Conservation (phyloP, 2,888 invertebrate species). For the Prenolepis imparis region DNA sequence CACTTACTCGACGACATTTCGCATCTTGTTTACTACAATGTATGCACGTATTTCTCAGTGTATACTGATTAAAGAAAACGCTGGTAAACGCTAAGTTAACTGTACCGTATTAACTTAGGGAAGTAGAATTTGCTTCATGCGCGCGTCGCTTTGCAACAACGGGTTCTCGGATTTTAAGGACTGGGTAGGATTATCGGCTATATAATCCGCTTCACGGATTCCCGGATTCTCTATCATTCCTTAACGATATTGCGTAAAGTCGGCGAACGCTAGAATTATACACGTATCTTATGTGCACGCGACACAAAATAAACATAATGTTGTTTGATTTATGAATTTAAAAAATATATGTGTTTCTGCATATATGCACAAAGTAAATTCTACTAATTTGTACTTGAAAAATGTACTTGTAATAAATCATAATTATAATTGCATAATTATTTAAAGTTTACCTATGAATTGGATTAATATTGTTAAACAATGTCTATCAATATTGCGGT, state of each 20-base stretch:
- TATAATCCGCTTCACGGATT: slow-evolving; percentile 17
- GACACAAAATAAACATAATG: not conserved
- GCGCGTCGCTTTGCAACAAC: slow-evolving; percentile 18
- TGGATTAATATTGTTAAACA: not conserved
- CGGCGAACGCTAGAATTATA: slow-evolving; percentile 14
- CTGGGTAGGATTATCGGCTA: slow-evolving; percentile 1
- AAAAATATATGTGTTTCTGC: not conserved
- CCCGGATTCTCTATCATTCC: slow-evolving; percentile 17
- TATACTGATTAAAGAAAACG: slow-evolving; percentile 12
- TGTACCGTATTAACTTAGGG: slow-evolving; percentile 13
- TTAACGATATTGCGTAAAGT: slow-evolving; percentile 15
- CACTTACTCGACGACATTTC: slow-evolving; percentile 51
- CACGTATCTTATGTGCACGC: not conserved
- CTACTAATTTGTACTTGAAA: not conserved
- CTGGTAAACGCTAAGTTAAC: slow-evolving; percentile 17
- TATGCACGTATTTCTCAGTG: not conserved
- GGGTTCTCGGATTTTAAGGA: slow-evolving; percentile 17
- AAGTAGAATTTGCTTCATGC: slow-evolving; percentile 29
- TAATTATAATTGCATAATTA: slow-evolving; percentile 7
- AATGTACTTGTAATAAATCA: not conserved
- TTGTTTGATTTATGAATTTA: not conserved
- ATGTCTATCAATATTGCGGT: not conserved
- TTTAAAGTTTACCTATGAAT: not conserved
- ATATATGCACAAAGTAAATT: not conserved
- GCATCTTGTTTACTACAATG: slow-evolving; percentile 35